phyloP scores from a whole-genome alignment of 2,113 vertebrate species.

The Hyaena hyaena region DNA sequence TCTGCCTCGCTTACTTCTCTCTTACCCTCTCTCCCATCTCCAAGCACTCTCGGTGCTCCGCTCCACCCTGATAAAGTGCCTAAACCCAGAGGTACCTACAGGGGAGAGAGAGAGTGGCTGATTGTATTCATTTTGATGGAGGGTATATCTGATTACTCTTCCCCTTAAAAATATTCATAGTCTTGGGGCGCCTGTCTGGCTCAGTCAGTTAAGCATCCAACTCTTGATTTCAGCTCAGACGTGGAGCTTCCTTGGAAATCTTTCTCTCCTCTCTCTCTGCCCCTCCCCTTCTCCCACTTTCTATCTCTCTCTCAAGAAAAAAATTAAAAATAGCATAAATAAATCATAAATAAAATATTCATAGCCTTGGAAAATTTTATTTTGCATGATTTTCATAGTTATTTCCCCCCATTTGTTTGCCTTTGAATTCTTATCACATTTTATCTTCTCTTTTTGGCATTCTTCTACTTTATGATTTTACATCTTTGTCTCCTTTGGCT shows the following conservation, averaged over 20 bases:
- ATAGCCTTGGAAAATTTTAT: neutral
- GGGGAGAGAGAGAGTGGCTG: neutral
- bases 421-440: neutral
- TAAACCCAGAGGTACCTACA: neutral
- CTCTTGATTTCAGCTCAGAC: too few species aligned
- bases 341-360: neutral
- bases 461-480: neutral
- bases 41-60: neutral
- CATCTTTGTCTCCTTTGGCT: neutral
- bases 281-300: too few species aligned
- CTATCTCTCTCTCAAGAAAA: too few species aligned
- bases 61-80: neutral
- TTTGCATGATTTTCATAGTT: neutral
- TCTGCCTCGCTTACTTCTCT: neutral
- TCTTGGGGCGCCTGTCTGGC: neutral
- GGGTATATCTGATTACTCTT: neutral
- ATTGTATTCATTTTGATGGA: neutral
- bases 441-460: neutral
- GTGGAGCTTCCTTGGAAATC: too few species aligned
- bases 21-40: accelerated
- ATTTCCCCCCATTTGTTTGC: neutral
- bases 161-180: neutral
- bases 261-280: too few species aligned
- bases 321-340: too few species aligned
- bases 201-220: too few species aligned